Evolutionary conservation across 1,140 invertebrate species (phyloP), one percentile per base, ranked within the genome.

Genomic region (Danaus melanippus): DNA sequence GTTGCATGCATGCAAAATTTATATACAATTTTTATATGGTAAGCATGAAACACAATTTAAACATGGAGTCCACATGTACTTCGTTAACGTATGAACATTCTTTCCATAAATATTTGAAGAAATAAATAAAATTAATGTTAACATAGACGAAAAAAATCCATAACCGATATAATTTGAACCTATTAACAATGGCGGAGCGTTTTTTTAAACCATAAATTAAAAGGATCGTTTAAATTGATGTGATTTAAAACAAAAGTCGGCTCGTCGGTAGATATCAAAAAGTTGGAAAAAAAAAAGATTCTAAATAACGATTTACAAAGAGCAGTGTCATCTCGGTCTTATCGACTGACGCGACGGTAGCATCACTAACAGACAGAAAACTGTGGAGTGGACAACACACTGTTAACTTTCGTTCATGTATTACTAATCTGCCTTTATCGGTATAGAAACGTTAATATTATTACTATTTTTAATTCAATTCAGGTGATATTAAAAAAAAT

Each of bases 261-360:
- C 57, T 55, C 62, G 58, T 67, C 75, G 62, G 59, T 60, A 64
- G 64, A 68, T 64, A 50, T 58, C 48, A 44, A 56, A 61, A 66
- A 73, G 57, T 54, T 42, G 58, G 50, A 64, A 71, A 62, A 66
- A 80, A 81, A 82, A 79, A 74, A 60, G 63, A 3, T 67, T 76
- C 80, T 84, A 84, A 84, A 84, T 84, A 79, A 80, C 74, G 75
- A 79, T 84, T 84, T 80, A 84, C 74, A 79, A 82, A 76, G 82
- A 82, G 69, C 74, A 70, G 67, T 79, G 76, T 79, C 80, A 81
- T 84, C 75, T 74, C 80, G 70, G 67, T 64, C 65, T 82, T 84
- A 84, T 82, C 78, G 67, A 58, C 52, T 62, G 58, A 61, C 64
- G 57, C 60, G 73, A 71, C 76, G 66, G 77, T 76, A 80, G 75